Evolutionary conservation across 1,140 invertebrate genomes (phyloP).

Genomic region (Triops longicaudatus): DNA sequence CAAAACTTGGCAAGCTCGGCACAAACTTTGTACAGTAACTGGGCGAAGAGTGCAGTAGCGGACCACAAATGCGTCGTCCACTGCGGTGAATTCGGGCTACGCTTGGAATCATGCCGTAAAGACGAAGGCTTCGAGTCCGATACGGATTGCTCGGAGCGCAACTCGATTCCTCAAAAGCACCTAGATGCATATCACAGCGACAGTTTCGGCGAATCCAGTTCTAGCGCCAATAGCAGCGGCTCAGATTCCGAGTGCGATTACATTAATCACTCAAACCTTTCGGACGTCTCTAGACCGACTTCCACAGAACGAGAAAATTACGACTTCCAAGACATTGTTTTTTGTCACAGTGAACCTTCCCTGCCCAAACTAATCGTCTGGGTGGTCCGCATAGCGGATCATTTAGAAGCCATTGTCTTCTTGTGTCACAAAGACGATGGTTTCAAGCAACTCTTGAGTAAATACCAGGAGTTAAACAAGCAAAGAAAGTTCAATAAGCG

Average conservation of each 20-base stretch:
- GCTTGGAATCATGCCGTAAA: neutral
- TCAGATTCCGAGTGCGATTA: constrained; percentile 6
- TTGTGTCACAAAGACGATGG: neutral
- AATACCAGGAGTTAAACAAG: neutral
- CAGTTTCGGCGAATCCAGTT: neutral
- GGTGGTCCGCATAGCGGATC: neutral
- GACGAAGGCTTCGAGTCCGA: constrained; percentile 10
- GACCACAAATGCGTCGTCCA: neutral
- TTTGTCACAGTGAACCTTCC: neutral
- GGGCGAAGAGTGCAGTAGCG: neutral
- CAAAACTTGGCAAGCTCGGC: neutral
- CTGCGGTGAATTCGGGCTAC: neutral
- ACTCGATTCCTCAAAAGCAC: neutral
- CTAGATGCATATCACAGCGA: neutral
- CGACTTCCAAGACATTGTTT: neutral
- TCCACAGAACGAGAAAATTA: neutral
- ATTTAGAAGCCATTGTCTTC: neutral
- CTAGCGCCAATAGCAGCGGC: neutral
- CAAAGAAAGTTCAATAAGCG: neutral
- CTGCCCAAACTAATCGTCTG: constrained; percentile 1
- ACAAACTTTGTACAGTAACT: neutral
- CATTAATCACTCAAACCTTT: neutral
- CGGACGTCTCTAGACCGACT: neutral
- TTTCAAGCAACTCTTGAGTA: constrained; percentile 12
- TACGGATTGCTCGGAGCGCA: neutral